Evolutionary conservation across 2,797 vertebrate species (phyloP).

Genomic region (Chelmon rostratus): DNA sequence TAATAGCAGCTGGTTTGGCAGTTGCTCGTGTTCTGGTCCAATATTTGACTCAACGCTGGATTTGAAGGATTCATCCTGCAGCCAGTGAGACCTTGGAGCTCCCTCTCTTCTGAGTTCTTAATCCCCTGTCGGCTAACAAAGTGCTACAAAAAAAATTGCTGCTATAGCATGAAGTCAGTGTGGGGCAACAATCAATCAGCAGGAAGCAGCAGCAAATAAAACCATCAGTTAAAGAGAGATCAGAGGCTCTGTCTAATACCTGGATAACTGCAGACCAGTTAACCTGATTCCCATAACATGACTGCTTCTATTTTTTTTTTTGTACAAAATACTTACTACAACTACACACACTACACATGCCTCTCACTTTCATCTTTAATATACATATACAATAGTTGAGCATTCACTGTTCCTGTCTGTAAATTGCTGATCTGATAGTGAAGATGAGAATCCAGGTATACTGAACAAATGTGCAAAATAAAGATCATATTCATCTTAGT

Average conservation of each 20-base stretch:
- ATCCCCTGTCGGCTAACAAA: neutral
- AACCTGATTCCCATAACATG: neutral
- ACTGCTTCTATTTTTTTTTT: neutral
- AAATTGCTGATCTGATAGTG: neutral
- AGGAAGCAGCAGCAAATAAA: constrained; percentile 15
- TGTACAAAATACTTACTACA: neutral
- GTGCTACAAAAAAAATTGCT: neutral
- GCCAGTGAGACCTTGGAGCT: neutral
- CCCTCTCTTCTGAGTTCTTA: neutral
- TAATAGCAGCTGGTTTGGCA: neutral
- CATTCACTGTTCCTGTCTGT: too few species aligned
- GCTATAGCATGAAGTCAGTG: neutral
- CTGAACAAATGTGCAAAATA: too few species aligned
- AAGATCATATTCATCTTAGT: too few species aligned
- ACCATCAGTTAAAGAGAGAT: neutral
- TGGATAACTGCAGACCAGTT: neutral
- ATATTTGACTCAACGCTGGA: constrained; percentile 2
- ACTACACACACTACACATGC: neutral
- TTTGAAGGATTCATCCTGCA: constrained; percentile 5
- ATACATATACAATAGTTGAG: too few species aligned
- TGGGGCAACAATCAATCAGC: neutral
- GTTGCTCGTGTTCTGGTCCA: neutral
- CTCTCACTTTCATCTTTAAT: neutral
- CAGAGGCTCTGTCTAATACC: neutral
- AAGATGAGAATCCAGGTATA: neutral